Percentiles rank a stretch among this genome's conserved stretches.
These are phyloP conservation scores for Dusona sp. DNA, from an alignment of 2,888 invertebrate genomes.

Conservation along the genomic window DNA sequence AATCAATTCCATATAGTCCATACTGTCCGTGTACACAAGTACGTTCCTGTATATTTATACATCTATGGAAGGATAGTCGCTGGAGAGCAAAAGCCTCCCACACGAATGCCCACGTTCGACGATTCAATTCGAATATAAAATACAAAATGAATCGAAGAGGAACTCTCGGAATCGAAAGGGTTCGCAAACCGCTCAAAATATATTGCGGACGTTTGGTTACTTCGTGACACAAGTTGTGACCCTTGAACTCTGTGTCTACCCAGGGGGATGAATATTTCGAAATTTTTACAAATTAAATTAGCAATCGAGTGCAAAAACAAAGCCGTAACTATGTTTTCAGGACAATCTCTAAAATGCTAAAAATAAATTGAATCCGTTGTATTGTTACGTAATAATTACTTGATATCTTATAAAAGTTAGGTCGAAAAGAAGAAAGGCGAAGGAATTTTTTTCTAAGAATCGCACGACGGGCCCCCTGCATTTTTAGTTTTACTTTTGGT, in stretches of 20 bases:
- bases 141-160: slow-evolving; percentile 58
- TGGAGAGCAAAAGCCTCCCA: slow-evolving; percentile 45
- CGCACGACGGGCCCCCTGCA: neutral
- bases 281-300: neutral
- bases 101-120: slow-evolving; percentile 52
- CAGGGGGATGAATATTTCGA: neutral
- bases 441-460: neutral
- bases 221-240: slow-evolving; percentile 3
- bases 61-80: slow-evolving; percentile 41
- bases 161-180: slow-evolving; percentile 19
- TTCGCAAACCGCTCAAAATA: slow-evolving; percentile 13
- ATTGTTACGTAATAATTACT: neutral
- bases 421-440: neutral
- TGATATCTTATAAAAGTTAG: neutral
- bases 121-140: slow-evolving; percentile 63
- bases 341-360: neutral
- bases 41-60: slow-evolving; percentile 7
- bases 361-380: neutral
- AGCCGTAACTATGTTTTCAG: neutral
- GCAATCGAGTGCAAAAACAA: neutral
- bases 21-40: slow-evolving; percentile 10
- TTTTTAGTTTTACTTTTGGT: neutral
- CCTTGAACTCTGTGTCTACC: neutral
- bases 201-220: slow-evolving; percentile 11
- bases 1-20: slow-evolving; percentile 70